A percentile compares a stretch with the other conserved stretches of the same genome.
Conservation (phyloP, 2,888 invertebrate species). For the Panorpa germanica region DNA sequence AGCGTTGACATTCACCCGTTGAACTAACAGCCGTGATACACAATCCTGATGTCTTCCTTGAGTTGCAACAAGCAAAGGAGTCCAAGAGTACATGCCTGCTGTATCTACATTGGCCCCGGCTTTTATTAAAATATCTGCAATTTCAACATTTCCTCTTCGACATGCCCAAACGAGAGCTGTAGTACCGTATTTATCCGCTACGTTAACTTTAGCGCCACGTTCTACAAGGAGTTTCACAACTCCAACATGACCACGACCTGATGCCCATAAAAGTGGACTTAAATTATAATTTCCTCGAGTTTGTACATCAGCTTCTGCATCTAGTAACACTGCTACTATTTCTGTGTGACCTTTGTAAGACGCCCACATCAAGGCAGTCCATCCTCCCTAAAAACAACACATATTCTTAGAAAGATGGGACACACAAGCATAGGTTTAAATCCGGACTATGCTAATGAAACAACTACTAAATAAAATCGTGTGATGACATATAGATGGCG, state of each 20-base stretch:
- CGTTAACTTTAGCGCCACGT: conserved; percentile 83
- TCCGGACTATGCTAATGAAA: neutral
- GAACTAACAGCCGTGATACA: conserved; percentile 57
- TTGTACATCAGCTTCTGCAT: conserved; percentile 82
- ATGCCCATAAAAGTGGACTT: conserved; percentile 79
- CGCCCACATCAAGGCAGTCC: conserved; percentile 97
- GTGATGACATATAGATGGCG: too few relatives aligned
- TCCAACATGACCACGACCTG: conserved; percentile 75
- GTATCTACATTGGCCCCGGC: conserved; percentile 80
- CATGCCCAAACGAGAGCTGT: conserved; percentile 94
- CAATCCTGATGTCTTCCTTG: conserved; percentile 54
- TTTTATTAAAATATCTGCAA: conserved; percentile 63
- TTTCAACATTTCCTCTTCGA: conserved; percentile 70
- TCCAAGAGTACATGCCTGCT: conserved; percentile 97
- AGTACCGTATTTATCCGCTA: conserved; percentile 93
- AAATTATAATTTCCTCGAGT: conserved; percentile 92
- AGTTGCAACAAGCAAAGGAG: conserved; percentile 53
- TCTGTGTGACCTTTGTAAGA: conserved; percentile 78
- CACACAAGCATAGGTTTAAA: neutral
- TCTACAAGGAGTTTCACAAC: conserved; percentile 68
- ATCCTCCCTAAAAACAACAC: conserved; percentile 55
- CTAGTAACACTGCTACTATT: conserved; percentile 57
- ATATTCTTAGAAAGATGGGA: conserved; percentile 5
- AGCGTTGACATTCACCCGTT: conserved; percentile 88
- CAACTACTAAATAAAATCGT: neutral